Base-by-base conservation (phyloP, 2,797 vertebrate genomes). In the Smutsia gigantea region DNA sequence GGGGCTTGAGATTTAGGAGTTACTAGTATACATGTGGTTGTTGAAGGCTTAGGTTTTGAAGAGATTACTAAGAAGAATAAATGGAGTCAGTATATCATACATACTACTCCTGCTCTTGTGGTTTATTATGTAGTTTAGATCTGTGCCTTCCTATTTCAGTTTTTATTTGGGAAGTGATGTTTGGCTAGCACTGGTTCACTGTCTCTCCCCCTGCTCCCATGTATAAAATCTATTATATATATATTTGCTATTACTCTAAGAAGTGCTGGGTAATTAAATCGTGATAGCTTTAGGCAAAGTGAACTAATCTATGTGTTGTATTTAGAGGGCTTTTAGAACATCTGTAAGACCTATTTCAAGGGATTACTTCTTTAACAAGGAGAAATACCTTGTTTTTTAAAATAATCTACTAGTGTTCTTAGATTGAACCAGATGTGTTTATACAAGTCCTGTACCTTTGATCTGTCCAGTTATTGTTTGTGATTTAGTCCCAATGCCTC, bases 311-410 rank as follows among this genome's bases (percentile, higher is more conserved):
- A 39, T 77, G 34, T 87, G 27, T 75, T 92, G 23, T 51, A 81
- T 68, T 86, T 82, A 87, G 31, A 96, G 23, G 17, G 9, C 55
- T 93, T 90, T 92, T 79, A 42, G 90, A 74, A 90, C 88, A 59
- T 87, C 53, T 93, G 1, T 72, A 71, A 69, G 46, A 72, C 6
- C 21, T 87, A 31, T 79, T 96, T 89, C 27, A 39, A 93, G 96
- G 90, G 61, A 94, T 59, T 31, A 61, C 55, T 86, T 82, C 23
- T 91, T 96, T 78, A 69, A 64, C 92, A 77, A 92, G 37, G 64
- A 46, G 46, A 78, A 92, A 57, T 93, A 71, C 4, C 49, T 82
- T 59, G 78, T 81, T 94, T 95, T 49, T 27, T 42, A 79, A 96
- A 90, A 90, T 18, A 87, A 61, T 92, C 29, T 74, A 29, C 53